Conservation (phyloP, 1,140 invertebrate genomes). For the Mamestra configurata region DNA sequence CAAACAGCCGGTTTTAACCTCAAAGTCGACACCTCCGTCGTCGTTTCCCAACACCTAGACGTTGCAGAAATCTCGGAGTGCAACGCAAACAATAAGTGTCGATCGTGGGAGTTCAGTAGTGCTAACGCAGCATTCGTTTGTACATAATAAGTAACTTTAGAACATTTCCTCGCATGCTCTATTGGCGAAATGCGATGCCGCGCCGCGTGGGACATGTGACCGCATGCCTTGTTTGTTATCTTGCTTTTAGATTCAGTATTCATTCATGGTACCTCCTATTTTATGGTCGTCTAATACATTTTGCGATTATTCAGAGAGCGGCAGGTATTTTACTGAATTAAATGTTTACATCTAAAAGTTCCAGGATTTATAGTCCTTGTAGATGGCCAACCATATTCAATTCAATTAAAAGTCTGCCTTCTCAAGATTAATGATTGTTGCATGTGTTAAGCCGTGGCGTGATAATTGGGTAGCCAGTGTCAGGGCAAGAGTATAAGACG, state of each 20-base stretch:
- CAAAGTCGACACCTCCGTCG: constrained; percentile 68
- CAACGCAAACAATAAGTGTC: constrained; percentile 80
- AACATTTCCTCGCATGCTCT: constrained; percentile 77
- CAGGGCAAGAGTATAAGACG: constrained; percentile 47
- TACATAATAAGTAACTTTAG: constrained; percentile 75
- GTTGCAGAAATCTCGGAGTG: constrained; percentile 84
- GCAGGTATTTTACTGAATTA: too few relatives aligned
- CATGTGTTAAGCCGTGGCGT: constrained; percentile 7
- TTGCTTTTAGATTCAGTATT: constrained; percentile 1
- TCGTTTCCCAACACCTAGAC: constrained; percentile 79
- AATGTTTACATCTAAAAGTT: too few relatives aligned
- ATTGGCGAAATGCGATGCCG: constrained; percentile 75
- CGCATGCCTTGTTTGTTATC: constrained; percentile 1
- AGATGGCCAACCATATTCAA: neutral
- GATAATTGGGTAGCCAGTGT: constrained; percentile 42
- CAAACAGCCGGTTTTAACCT: constrained; percentile 81
- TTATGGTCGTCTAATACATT: neutral
- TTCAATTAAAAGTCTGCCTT: neutral
- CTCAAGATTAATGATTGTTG: constrained; percentile 20
- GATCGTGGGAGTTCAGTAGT: constrained; percentile 77
- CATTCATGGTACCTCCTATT: constrained; percentile 1
- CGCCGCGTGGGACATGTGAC: constrained; percentile 53
- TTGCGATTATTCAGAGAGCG: too few relatives aligned
- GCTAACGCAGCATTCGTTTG: constrained; percentile 67
- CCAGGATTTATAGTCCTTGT: too few relatives aligned